These are phyloP conservation scores for Paradoxurus hermaphroditus DNA, from an alignment of 2,113 vertebrate genomes.

Conservation along the genomic window DNA sequence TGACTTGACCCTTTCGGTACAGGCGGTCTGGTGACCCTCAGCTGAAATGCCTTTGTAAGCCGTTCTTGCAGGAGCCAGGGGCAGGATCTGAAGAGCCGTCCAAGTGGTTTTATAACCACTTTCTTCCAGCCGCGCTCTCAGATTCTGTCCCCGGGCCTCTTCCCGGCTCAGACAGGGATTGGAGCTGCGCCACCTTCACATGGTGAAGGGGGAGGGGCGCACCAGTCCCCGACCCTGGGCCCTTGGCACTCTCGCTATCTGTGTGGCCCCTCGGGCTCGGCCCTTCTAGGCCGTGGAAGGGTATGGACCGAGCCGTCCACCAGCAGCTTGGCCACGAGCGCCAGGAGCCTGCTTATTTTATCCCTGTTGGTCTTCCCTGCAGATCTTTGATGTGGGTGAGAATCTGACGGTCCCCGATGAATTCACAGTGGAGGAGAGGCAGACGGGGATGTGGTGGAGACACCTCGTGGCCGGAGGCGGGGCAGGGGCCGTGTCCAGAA, in stretches of 20 bases:
- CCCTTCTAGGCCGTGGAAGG: neutral
- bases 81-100: neutral
- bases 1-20: neutral
- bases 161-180: neutral
- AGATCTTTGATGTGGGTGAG: conserved; percentile 98
- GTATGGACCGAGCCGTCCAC: neutral
- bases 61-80: neutral
- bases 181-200: neutral
- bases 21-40: neutral
- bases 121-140: neutral
- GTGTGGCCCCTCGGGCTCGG: neutral
- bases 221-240: neutral
- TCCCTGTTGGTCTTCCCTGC: conserved; percentile 34
- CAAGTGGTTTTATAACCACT: neutral
- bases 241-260: neutral
- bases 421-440: conserved; percentile 95
- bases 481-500: conserved; percentile 94
- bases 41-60: neutral
- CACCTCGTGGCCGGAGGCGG: conserved; percentile 96
- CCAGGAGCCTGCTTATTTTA: neutral
- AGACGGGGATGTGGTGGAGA: conserved; percentile 97
- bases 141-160: neutral
- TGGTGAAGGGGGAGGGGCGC: too few relatives aligned
- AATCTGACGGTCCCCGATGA: conserved; percentile 95
- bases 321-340: rapidly evolving